These are phyloP conservation scores for Leguminivora glycinivorella DNA, from an alignment of 1,140 invertebrate species.

Conservation along the genomic window DNA sequence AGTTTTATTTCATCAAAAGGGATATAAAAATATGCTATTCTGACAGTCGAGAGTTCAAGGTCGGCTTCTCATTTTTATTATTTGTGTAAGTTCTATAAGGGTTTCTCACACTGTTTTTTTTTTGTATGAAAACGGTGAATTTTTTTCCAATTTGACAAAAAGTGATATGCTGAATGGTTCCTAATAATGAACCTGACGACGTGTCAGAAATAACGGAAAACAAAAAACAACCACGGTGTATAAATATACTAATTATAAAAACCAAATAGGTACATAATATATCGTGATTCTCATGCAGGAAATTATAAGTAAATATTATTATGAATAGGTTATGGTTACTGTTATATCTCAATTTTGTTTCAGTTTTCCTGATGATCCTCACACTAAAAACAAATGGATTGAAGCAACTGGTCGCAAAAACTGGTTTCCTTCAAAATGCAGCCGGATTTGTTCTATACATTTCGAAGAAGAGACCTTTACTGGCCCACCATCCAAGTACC, in stretches of 20 bases:
- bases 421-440: constrained; percentile 28
- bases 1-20: not conserved
- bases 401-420: constrained; percentile 26
- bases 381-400: constrained; percentile 29
- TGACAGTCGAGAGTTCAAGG: not conserved
- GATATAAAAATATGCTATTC: not conserved
- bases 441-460: constrained; percentile 30
- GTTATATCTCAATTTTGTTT: constrained; percentile 10
- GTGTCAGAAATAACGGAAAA: no score
- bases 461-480: constrained; percentile 24
- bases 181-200: no score
- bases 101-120: not conserved
- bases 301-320: no score
- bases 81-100: not conserved
- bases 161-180: no score
- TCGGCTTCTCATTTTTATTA: not conserved
- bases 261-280: no score
- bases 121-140: not conserved
- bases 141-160: no score
- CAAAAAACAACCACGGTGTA: no score
- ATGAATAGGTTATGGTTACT: not conserved
- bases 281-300: no score
- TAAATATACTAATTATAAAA: no score
- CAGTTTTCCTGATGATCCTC: constrained; percentile 29
- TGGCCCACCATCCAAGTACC: not conserved